These are phyloP conservation scores for Galagoides demidoff DNA, from an alignment of 2,797 vertebrate genomes.

Conservation along the genomic window DNA sequence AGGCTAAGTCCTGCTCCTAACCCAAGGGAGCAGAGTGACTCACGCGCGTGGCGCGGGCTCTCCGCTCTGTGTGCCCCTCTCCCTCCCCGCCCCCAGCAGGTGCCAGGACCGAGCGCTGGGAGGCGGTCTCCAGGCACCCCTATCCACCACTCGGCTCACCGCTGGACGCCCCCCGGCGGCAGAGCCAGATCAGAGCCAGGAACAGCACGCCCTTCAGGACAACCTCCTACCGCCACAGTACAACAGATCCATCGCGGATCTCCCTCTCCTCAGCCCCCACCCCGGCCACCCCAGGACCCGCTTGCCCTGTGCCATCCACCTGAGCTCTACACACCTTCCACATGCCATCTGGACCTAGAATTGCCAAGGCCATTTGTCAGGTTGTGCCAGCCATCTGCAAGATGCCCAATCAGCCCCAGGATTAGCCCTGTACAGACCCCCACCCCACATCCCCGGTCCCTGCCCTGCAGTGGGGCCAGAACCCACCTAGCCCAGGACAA, in stretches of 20 bases:
- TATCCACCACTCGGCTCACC: background rate
- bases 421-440: background rate
- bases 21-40: slow-evolving; percentile 68
- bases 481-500: background rate
- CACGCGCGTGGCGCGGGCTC: slow-evolving; percentile 53
- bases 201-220: background rate
- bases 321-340: background rate
- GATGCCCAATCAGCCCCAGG: background rate
- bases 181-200: background rate
- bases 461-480: background rate
- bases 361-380: background rate
- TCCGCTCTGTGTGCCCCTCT: background rate
- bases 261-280: background rate
- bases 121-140: slow-evolving; percentile 36
- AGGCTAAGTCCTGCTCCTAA: slow-evolving; percentile 61
- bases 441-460: background rate
- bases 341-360: background rate
- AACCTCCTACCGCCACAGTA: background rate
- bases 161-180: slow-evolving; percentile 43
- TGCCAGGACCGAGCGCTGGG: background rate
- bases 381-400: background rate
- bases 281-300: background rate
- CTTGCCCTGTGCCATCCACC: background rate
- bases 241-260: background rate
- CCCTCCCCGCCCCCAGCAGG: slow-evolving; percentile 64